phyloP scores from a whole-genome alignment of 2,888 invertebrate genomes.

The Oscheius sp. region DNA sequence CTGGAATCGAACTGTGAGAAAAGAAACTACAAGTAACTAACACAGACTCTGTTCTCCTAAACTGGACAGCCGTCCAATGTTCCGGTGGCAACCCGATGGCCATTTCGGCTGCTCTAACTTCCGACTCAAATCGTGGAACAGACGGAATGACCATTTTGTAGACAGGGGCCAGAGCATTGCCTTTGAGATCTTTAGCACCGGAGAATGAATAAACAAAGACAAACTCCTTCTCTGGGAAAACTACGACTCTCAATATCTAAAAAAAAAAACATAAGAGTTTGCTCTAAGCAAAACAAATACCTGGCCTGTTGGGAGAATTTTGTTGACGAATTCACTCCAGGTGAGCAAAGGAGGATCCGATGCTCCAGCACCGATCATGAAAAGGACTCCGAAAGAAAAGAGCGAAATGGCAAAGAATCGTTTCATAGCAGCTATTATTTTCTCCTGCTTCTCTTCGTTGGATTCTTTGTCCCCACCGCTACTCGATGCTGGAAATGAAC shows the following conservation, averaged over 20 bases:
- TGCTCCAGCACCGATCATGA: conserved; percentile 47
- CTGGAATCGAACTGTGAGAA: conserved; percentile 32
- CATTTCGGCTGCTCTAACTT: conserved; percentile 86
- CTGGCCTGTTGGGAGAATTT: conserved; percentile 93
- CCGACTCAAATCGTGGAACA: conserved; percentile 88
- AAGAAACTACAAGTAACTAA: conserved; percentile 23
- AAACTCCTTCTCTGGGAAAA: conserved; percentile 63
- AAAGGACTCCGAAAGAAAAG: conserved; percentile 60
- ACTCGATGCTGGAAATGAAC: neutral
- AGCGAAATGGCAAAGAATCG: conserved; percentile 58
- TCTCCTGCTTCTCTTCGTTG: conserved; percentile 44
- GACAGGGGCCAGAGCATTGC: conserved; percentile 52
- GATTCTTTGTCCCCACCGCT: conserved; percentile 6
- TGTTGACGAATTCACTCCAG: conserved; percentile 96
- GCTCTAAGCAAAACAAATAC: conserved; percentile 74
- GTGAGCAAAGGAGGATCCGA: conserved; percentile 77
- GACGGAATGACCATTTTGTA: conserved; percentile 87
- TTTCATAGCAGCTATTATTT: conserved; percentile 53
- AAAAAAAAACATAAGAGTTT: conserved; percentile 7
- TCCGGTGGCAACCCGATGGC: conserved; percentile 71
- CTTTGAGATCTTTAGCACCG: conserved; percentile 58
- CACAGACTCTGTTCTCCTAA: conserved; percentile 60
- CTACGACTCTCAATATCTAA: conserved; percentile 48
- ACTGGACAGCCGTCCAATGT: conserved; percentile 67
- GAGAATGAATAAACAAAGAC: conserved; percentile 55